These are phyloP conservation scores for Trichomalopsis sarcophagae DNA, from an alignment of 1,140 invertebrate genomes.

Conservation along the genomic window DNA sequence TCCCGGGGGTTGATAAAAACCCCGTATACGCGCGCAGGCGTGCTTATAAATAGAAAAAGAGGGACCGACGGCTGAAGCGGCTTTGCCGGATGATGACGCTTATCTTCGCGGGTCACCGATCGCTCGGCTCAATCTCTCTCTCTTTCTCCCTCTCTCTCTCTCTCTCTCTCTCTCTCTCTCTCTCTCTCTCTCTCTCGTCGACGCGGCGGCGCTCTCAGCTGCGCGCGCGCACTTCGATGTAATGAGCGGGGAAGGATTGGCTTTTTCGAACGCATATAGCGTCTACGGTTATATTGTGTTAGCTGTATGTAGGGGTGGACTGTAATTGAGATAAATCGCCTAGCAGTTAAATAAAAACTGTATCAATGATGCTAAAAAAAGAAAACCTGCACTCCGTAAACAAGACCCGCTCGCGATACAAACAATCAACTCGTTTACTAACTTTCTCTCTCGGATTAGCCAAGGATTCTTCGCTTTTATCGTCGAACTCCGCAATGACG, in stretches of 20 bases:
- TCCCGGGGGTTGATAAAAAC: constrained; percentile 67
- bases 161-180: no score
- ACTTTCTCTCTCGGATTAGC: neutral
- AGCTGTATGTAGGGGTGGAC: no score
- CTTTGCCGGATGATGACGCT: constrained; percentile 63
- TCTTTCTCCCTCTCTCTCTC: no score
- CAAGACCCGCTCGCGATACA: no score
- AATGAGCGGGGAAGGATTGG: neutral
- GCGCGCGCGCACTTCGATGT: neutral
- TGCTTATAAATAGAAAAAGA: constrained; percentile 47
- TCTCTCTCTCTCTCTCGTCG: no score
- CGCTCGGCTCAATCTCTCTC: constrained; percentile 66
- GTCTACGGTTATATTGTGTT: neutral
- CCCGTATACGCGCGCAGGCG: constrained; percentile 49
- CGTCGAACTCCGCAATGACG: neutral
- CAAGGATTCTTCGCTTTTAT: neutral
- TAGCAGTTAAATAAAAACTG: no score
- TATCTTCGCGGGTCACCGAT: constrained; percentile 73
- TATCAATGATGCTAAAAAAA: no score
- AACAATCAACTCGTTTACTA: neutral
- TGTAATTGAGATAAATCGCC: no score
- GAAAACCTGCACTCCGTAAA: no score
- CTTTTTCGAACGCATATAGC: neutral
- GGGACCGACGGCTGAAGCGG: constrained; percentile 52
- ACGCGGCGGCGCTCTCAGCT: constrained; percentile 7